Evolutionary conservation across 2,888 invertebrate species (phyloP).

Genomic region (Hartigia nigra): DNA sequence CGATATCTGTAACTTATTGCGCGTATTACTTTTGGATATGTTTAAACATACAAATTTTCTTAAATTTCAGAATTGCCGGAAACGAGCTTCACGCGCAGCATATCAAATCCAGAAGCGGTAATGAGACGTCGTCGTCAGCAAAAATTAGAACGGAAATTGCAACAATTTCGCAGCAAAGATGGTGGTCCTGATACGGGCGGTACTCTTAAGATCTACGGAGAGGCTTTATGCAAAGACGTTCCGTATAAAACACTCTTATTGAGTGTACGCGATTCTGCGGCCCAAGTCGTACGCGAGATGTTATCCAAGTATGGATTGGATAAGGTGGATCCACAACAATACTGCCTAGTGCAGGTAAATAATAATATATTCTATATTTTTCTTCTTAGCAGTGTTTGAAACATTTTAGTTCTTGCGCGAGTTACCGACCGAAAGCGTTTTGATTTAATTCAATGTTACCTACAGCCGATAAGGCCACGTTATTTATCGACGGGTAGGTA

Average conservation of each 20-base stretch:
- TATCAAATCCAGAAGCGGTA: slow-evolving; percentile 99
- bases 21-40: neutral
- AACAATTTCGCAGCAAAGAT: slow-evolving; percentile 94
- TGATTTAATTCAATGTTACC: neutral
- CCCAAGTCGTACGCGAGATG: slow-evolving; percentile 94
- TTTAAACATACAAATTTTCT: slow-evolving; percentile 22
- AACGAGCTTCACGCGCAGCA: slow-evolving; percentile 98
- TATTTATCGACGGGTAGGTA: neutral
- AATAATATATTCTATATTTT: neutral
- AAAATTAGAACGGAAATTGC: slow-evolving; percentile 94
- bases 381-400: neutral
- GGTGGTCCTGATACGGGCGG: slow-evolving; percentile 95
- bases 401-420: neutral
- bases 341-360: slow-evolving; percentile 93
- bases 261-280: slow-evolving; percentile 92
- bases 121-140: slow-evolving; percentile 97
- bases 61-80: slow-evolving; percentile 86
- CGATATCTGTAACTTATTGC: neutral
- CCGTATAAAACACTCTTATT: slow-evolving; percentile 98
- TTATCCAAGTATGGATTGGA: slow-evolving; percentile 96
- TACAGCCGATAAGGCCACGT: neutral
- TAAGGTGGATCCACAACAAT: slow-evolving; percentile 89
- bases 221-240: slow-evolving; percentile 94
- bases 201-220: slow-evolving; percentile 94
- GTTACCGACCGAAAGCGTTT: neutral